Evolutionary conservation across 2,888 invertebrate species (phyloP), one percentile per base, ranked within the genome.

Genomic region (Drosophila phalerata): DNA sequence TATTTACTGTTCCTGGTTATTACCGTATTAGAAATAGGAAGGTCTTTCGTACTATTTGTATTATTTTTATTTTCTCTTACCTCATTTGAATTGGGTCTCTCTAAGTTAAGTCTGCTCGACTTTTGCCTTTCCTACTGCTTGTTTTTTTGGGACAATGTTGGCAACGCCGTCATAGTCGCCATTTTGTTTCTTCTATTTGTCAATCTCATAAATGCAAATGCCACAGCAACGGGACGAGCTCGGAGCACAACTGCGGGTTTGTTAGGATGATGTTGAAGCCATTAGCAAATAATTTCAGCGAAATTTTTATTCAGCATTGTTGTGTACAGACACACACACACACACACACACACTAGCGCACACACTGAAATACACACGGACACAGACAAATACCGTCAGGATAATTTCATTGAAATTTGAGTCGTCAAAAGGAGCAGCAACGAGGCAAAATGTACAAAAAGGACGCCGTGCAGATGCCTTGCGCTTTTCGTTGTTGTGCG

Each of bases 371-470:
- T n/a, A 47, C 11, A 48, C 34, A 38, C 37, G 47, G 11, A 40
- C 43, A 55, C 52, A 62, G 40, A 67, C 77, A 77, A 82, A 88
- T 88, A 69, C 87, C 79, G 83, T 79, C 80, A 90, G 90, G 90
- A 90, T 89, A 81, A 89, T 90, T 89, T 90, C 84, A 90, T 90
- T 90, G 89, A 90, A 90, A 90, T 90, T 88, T 89, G 90, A 90
- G 88, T 88, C 77, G 83, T 65, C 82, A 69, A 79, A 90, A 88
- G 75, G 85, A 78, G 69, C 78, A 80, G 71, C 79, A 62, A 69
- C 58, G 68, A 67, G 53, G 68, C 68, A 70, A 79, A 75, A 81
- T 66, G 79, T 76, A 78, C 80, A 84, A 76, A 57, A 81, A 85
- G 77, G 78, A 74, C 76, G 74, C 64, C 70, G 70, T 78, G 87